A percentile compares a stretch with the other conserved stretches of the same genome.
Evolutionary conservation across 2,797 vertebrate species (phyloP).

Genomic region (Alca torda): DNA sequence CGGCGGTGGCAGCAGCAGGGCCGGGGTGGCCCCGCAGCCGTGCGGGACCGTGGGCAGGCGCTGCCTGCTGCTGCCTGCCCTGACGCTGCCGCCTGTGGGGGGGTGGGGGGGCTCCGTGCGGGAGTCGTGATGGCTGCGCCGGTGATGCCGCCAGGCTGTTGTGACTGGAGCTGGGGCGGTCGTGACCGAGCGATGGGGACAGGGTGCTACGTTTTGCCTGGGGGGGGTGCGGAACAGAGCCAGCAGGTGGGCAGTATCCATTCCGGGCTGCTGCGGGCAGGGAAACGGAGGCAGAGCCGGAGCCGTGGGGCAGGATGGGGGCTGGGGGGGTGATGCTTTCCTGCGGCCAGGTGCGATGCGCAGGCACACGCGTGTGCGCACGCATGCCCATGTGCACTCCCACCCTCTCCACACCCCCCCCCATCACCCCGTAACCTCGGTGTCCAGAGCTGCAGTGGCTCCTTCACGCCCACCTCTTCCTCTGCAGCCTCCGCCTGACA

Average conservation of each 20-base stretch:
- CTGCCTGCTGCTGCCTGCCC: not conserved
- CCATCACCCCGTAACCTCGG: slow-evolving; percentile 30
- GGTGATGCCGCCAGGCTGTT: not conserved
- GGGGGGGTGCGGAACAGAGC: not conserved
- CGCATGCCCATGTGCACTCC: not conserved
- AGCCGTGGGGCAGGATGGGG: rapidly evolving
- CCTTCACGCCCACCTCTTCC: slow-evolving; percentile 62
- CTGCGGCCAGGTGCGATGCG: not conserved
- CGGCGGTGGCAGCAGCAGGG: not conserved
- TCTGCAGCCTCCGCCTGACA: slow-evolving; percentile 52
- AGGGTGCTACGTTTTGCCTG: rapidly evolving
- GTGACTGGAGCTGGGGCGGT: not conserved
- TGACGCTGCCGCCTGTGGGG: too few relatives aligned
- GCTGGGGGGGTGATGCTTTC: not conserved
- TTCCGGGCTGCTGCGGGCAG: not conserved
- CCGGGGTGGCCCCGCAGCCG: not conserved
- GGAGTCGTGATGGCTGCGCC: not conserved
- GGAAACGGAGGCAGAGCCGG: not conserved
- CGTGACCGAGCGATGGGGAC: not conserved
- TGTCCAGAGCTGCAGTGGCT: slow-evolving; percentile 50
- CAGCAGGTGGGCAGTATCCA: rapidly evolving
- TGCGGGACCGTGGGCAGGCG: not conserved
- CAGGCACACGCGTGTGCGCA: not conserved
- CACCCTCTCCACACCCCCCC: not conserved
- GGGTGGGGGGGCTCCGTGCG: not conserved